Evolutionary conservation across 2,113 vertebrate species (phyloP).

Genomic region (Leiothrix lutea): DNA sequence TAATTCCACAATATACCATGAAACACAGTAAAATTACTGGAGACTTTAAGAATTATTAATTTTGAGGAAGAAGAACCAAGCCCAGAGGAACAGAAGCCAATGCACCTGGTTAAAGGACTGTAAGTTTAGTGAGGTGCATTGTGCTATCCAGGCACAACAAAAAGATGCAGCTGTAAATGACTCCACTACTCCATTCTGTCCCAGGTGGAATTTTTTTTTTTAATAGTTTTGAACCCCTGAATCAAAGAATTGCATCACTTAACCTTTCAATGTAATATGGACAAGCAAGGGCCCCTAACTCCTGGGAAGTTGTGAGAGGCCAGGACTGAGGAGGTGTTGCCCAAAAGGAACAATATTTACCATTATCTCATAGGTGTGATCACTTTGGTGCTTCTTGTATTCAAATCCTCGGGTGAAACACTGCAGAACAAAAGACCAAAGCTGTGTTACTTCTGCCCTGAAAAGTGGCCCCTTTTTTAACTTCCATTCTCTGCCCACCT

Average conservation of each 20-base stretch:
- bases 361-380: slow-evolving; percentile 98
- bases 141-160: neutral
- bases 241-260: neutral
- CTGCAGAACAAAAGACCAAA: slow-evolving; percentile 73
- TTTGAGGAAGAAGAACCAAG: neutral
- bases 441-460: neutral
- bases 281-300: neutral
- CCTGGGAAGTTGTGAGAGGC: neutral
- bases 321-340: neutral
- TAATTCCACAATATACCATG: neutral
- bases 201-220: neutral
- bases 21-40: neutral
- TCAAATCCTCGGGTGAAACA: slow-evolving; percentile 97
- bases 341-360: slow-evolving; percentile 73
- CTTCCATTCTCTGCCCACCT: neutral
- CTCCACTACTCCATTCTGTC: neutral
- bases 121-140: neutral
- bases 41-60: neutral
- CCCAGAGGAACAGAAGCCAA: neutral
- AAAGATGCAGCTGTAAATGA: neutral
- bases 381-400: slow-evolving; percentile 95
- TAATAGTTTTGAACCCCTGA: neutral
- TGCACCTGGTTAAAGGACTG: neutral
- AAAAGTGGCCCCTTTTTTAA: neutral
- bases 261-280: neutral